Conservation (phyloP, 2,888 invertebrate genomes). For the Leucoptera coffeella region DNA sequence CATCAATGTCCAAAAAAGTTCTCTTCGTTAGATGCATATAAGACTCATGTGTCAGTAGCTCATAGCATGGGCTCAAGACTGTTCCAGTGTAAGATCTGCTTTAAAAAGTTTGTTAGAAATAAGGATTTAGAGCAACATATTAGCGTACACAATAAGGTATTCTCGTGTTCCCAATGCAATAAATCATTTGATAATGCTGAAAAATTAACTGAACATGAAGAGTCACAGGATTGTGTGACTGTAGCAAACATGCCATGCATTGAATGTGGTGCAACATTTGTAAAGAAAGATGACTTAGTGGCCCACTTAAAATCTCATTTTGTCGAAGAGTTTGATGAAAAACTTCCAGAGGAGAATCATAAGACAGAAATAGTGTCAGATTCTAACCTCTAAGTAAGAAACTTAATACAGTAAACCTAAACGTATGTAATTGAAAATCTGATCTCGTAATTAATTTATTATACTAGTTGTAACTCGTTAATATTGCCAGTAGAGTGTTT, state of each 20-base stretch:
- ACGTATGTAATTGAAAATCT: no score
- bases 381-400: no score
- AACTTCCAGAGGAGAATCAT: constrained; percentile 10
- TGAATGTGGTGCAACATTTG: constrained; percentile 56
- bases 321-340: constrained; percentile 38
- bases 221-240: constrained; percentile 57
- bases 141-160: constrained; percentile 61
- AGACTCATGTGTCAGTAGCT: constrained; percentile 45
- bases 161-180: constrained; percentile 61
- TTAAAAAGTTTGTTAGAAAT: constrained; percentile 62
- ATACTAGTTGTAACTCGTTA: no score
- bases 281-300: constrained; percentile 50
- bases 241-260: constrained; percentile 57
- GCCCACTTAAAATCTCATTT: constrained; percentile 57
- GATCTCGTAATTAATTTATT: no score
- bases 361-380: no score
- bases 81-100: constrained; percentile 60
- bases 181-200: constrained; percentile 64
- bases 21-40: constrained; percentile 42
- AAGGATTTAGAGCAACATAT: constrained; percentile 65
- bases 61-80: constrained; percentile 51
- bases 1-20: constrained; percentile 46
- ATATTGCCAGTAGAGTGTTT: no score
- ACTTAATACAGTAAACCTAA: no score
- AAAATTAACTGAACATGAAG: constrained; percentile 61